phyloP scores from a whole-genome alignment of 2,888 invertebrate genomes.

The Artemia sinica region DNA sequence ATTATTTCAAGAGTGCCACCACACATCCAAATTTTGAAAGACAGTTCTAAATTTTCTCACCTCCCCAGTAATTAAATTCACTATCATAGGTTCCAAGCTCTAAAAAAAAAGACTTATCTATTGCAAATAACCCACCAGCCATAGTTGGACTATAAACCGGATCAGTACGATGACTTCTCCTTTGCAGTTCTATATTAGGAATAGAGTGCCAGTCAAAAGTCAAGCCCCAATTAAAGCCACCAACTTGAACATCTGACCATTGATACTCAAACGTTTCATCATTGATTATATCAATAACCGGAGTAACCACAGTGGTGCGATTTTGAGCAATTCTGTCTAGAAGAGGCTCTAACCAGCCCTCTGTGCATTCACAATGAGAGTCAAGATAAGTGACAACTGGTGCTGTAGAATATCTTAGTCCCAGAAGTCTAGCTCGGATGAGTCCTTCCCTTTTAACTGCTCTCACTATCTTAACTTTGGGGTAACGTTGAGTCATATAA shows the following conservation, averaged over 20 bases:
- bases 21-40: slow-evolving; percentile 57
- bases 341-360: slow-evolving; percentile 40
- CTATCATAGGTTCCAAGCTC: slow-evolving; percentile 90
- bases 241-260: slow-evolving; percentile 47
- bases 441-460: no score
- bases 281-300: slow-evolving; percentile 36
- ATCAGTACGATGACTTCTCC: slow-evolving; percentile 69
- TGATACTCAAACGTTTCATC: slow-evolving; percentile 32
- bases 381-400: no score
- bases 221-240: slow-evolving; percentile 45
- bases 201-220: slow-evolving; percentile 95
- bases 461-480: no score
- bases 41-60: slow-evolving; percentile 94
- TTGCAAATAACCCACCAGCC: slow-evolving; percentile 96
- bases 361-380: slow-evolving; percentile 3
- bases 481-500: no score
- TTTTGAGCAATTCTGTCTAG: slow-evolving; percentile 33
- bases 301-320: slow-evolving; percentile 35
- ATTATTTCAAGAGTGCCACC: slow-evolving; percentile 56
- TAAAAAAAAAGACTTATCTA: slow-evolving; percentile 81
- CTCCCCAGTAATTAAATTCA: slow-evolving; percentile 99
- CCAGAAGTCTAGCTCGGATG: no score
- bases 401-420: no score
- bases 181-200: slow-evolving; percentile 71
- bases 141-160: slow-evolving; percentile 92